Conservation (phyloP, 1,140 invertebrate genomes). For the Hypsibius dujardini region DNA sequence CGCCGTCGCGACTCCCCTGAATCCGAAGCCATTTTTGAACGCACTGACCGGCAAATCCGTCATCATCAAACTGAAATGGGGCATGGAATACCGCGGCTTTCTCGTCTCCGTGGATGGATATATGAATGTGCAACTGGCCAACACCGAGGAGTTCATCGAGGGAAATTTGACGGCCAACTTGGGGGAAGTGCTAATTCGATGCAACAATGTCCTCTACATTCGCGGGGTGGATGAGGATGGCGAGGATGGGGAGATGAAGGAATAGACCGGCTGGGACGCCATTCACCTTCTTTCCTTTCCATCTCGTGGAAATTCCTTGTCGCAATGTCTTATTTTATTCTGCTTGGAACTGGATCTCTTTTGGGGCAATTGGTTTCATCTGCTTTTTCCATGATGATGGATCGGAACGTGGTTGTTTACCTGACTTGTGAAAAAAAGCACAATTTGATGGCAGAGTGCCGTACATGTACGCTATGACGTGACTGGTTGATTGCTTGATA, state of each 20-base stretch:
- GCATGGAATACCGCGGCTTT: conserved; percentile 96
- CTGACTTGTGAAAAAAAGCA: no score
- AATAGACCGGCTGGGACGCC: conserved; percentile 39
- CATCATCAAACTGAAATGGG: conserved; percentile 97
- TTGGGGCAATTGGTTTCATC: no score
- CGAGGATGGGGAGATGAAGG: conserved; percentile 88
- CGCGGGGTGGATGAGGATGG: conserved; percentile 89
- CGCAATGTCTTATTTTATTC: no score
- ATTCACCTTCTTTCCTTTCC: not conserved
- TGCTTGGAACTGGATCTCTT: no score
- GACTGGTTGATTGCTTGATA: no score
- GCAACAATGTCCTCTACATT: conserved; percentile 96
- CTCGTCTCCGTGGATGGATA: conserved; percentile 94
- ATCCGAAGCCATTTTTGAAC: conserved; percentile 98
- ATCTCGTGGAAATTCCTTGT: not conserved
- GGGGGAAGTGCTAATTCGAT: conserved; percentile 89
- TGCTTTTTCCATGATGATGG: no score
- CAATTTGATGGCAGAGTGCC: no score
- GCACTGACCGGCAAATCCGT: conserved; percentile 90
- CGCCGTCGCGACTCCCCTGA: conserved; percentile 54
- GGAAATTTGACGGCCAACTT: conserved; percentile 74
- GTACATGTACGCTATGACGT: no score
- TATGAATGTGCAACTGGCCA: conserved; percentile 93
- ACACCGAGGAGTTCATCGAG: conserved; percentile 94
- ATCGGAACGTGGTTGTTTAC: no score